phyloP scores from a whole-genome alignment of 2,888 invertebrate species.

The Bombylius discolor region DNA sequence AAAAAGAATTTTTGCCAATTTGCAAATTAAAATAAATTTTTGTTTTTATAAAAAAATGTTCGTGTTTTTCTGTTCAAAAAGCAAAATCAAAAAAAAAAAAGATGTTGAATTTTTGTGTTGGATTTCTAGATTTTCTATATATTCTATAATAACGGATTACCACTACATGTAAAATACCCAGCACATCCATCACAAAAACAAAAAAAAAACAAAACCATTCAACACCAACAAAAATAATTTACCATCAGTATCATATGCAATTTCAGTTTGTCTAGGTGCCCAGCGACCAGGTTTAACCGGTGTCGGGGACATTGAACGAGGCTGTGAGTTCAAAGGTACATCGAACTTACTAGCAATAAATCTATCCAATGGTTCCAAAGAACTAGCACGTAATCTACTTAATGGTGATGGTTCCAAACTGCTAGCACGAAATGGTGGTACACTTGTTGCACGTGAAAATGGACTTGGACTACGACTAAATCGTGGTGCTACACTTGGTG shows the following conservation, averaged over 20 bases:
- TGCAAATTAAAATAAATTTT: no score
- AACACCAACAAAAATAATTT: slow-evolving; percentile 27
- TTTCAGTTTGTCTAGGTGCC: slow-evolving; percentile 54
- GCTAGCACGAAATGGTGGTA: slow-evolving; percentile 17
- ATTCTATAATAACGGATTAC: no score
- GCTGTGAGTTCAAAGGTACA: slow-evolving; percentile 19
- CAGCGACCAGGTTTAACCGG: slow-evolving; percentile 58
- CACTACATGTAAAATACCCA: no score
- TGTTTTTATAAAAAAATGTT: no score
- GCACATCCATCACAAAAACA: neutral
- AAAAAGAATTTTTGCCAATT: no score
- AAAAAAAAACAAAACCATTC: neutral
- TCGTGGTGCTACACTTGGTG: slow-evolving; percentile 15
- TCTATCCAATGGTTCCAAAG: slow-evolving; percentile 31
- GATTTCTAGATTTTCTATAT: neutral
- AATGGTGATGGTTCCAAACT: slow-evolving; percentile 19
- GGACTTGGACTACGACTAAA: slow-evolving; percentile 10
- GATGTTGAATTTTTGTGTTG: neutral
- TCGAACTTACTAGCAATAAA: slow-evolving; percentile 30
- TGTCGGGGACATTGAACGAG: slow-evolving; percentile 53
- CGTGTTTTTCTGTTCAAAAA: neutral
- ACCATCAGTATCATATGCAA: slow-evolving; percentile 64
- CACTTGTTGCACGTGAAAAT: slow-evolving; percentile 20
- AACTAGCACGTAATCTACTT: slow-evolving; percentile 26
- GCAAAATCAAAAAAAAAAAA: neutral